These are phyloP conservation scores for Malacosoma neustria DNA, from an alignment of 2,888 invertebrate species.

Conservation along the genomic window DNA sequence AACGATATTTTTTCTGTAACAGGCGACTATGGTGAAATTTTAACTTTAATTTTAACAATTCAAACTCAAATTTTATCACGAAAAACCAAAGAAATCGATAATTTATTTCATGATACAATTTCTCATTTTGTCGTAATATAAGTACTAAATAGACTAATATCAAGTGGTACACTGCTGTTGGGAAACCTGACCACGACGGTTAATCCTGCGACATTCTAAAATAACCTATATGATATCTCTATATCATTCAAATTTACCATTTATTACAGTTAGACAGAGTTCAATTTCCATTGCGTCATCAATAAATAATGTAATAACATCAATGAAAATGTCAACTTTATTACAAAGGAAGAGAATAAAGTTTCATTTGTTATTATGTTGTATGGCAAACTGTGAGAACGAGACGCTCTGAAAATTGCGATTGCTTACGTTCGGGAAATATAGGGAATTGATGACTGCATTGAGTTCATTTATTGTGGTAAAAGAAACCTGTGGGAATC, in stretches of 20 bases:
- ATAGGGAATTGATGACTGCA: constrained; percentile 1
- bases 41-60: too few species aligned
- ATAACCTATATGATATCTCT: neutral
- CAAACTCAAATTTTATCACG: neutral
- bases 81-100: neutral
- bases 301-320: neutral
- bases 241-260: too few species aligned
- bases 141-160: neutral
- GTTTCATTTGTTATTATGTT: neutral
- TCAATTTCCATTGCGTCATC: neutral
- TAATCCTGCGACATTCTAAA: constrained; percentile 1
- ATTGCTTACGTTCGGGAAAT: constrained; percentile 22
- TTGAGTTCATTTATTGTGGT: constrained; percentile 8
- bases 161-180: constrained; percentile 25
- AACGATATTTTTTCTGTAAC: too few species aligned
- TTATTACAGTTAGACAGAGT: too few species aligned
- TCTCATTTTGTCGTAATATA: constrained; percentile 2
- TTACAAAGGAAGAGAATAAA: neutral
- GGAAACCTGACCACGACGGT: constrained; percentile 38
- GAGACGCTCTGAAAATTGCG: constrained; percentile 41
- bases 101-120: neutral
- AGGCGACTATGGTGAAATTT: too few species aligned
- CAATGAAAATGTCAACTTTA: neutral
- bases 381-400: constrained; percentile 33
- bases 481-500: constrained; percentile 17